Evolutionary conservation across 2,113 vertebrate species (phyloP).

Genomic region (Apistogramma diplotaenia): DNA sequence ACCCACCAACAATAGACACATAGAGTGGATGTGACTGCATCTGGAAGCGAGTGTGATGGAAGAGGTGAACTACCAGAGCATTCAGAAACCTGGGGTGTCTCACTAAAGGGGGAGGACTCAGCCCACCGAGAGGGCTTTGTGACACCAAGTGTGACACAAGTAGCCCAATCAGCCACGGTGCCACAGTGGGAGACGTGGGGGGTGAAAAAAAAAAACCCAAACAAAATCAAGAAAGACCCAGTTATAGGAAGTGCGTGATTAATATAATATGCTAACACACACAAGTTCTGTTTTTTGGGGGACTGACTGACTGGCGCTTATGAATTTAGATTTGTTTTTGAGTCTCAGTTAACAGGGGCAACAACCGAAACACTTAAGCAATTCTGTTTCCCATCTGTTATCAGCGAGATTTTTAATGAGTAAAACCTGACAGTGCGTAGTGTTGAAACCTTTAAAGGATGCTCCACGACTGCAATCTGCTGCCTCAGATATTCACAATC

Average conservation of each 20-base stretch:
- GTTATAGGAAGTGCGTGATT: constrained; percentile 9
- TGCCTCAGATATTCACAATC: constrained; percentile 10
- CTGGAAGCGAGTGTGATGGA: constrained; percentile 19
- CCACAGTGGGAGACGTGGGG: not conserved
- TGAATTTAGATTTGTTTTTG: constrained; percentile 1
- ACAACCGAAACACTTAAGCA: constrained; percentile 4
- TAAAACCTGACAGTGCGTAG: constrained; percentile 36
- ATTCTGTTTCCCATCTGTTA: constrained; percentile 40
- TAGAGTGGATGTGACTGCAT: constrained; percentile 12
- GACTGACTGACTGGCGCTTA: constrained; percentile 1
- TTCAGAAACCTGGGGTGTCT: constrained; percentile 23
- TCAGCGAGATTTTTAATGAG: constrained; percentile 31
- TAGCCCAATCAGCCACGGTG: constrained; percentile 32
- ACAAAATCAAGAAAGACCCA: not conserved
- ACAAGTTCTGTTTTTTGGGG: not conserved
- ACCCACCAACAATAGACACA: constrained; percentile 14
- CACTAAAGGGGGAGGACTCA: constrained; percentile 23
- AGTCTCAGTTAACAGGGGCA: constrained; percentile 8
- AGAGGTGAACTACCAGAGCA: constrained; percentile 17
- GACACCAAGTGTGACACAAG: constrained; percentile 21
- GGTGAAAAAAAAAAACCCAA: not conserved
- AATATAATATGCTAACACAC: not conserved
- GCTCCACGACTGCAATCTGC: constrained; percentile 10
- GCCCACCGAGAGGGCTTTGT: constrained; percentile 33
- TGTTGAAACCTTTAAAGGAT: constrained; percentile 16